phyloP scores from a whole-genome alignment of 1,140 invertebrate species.

The Heliconius congener region DNA sequence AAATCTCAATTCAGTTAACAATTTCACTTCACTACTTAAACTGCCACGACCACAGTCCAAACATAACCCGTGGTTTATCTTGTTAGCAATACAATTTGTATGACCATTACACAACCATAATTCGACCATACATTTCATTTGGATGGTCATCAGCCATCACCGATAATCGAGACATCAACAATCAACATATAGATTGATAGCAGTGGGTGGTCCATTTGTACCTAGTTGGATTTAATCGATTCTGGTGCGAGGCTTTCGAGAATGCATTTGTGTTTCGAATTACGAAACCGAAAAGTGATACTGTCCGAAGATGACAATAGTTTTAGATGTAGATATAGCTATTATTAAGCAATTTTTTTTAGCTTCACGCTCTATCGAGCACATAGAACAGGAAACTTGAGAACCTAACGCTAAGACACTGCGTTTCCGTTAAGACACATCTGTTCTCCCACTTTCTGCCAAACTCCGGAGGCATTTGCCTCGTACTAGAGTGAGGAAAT shows the following conservation, averaged over 20 bases:
- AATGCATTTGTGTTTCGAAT: conserved; percentile 13
- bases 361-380: background rate
- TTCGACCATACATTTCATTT: conserved; percentile 16
- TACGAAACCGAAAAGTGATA: conserved; percentile 16
- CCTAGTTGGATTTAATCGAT: conserved; percentile 22
- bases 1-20: background rate
- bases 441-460: too few relatives aligned
- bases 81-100: conserved; percentile 18
- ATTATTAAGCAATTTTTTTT: background rate
- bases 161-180: conserved; percentile 32
- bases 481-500: too few relatives aligned
- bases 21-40: background rate
- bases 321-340: background rate
- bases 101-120: conserved; percentile 17
- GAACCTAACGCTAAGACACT: too few relatives aligned
- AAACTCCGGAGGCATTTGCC: too few relatives aligned
- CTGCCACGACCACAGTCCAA: background rate
- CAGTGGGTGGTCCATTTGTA: conserved; percentile 33
- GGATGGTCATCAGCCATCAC: conserved; percentile 20
- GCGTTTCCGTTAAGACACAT: too few relatives aligned
- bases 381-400: too few relatives aligned
- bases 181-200: conserved; percentile 34
- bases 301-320: background rate
- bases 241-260: conserved; percentile 17
- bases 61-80: background rate